Base-by-base conservation (phyloP, 2,797 vertebrate genomes). In the Fratercula arctica region DNA sequence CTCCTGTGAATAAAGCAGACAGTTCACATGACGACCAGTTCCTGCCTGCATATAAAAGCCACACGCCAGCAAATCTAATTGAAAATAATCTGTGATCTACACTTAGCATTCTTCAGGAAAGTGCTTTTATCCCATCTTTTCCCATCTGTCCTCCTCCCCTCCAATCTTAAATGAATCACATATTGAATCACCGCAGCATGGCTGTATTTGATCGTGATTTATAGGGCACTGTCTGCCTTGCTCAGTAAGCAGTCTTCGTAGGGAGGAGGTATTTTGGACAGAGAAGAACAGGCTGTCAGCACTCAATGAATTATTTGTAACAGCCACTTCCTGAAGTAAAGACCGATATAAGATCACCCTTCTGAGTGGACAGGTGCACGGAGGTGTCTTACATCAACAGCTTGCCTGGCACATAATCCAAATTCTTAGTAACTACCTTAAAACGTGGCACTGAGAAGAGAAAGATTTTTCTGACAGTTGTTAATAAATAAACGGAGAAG, bases 41-140 rank as follows among this genome's bases (percentile, higher is more conserved):
- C 93, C 95, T 97, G 96, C 96, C 93, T 97, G 96, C 82, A 91
- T 29, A 70, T 54, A 79, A 90, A 92, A 97, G 77, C 89, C 46
- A 31, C 80, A 87, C 3, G 90, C 96, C 96, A 96, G 93, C 93
- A 97, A 94, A 93, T 74, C 81, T 96, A 95, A 94, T 97, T 97
- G 96, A 97, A 95, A 97, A 95, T 97, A 95, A 97, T 97, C 96
- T 97, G 92, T 97, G 96, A 97, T 97, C 97, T 95, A 85, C 81
- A 39, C 70, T 90, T 68, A 14, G 6, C 92, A 95, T 97, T 96
- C 96, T 97, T 96, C 94, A 94, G 95, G 85, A 70, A 96, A 85
- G 74, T 69, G 90, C 96, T 97, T 97, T 97, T 93, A 97, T 97
- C 96, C 96, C 96, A 89, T 95, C 87, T 96, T 85, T 94, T 95